Base-by-base conservation (phyloP, 2,888 invertebrate species). In the Agrilus cyanescens region DNA sequence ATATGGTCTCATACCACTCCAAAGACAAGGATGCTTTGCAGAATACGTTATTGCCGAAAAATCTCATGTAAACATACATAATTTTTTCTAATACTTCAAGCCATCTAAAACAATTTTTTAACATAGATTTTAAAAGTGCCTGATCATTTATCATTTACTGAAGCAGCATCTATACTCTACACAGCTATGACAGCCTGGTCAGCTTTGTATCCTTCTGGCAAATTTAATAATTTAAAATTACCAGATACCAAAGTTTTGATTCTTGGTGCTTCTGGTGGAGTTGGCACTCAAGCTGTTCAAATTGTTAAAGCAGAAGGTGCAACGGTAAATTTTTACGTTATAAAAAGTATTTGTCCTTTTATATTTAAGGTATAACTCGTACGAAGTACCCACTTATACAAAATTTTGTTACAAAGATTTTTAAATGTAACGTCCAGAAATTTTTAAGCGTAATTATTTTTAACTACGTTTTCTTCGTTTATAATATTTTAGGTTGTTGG, bases 201-300 rank as follows among this genome's bases (percentile, higher is more conserved):
- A 35, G 85, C 88, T 10, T 65, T 95, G 40, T 75, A 74, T 57
- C 59, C 80, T 25, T 73, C 75, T 32, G 82, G 80, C 29, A 74
- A 74, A 55, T 62, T 75, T 29, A 68, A 52, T 50, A 68, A 66
- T 53, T 71, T 53, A 63, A 66, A 44, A n/a, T 52, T 41, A 32
- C 59, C 58, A 16, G 72, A 75, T 47, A 73, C 70, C 48, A 74
- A 79, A 57, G 77, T 86, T 41, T 72, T 96, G 47, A 76, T 96
- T 49, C 71, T 93, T 49, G 96, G 94, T 3, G 88, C 82, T 34
- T 81, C 93, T 25, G 96, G 96, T 33, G 93, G 93, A 33, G 89
- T 94, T 41, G 95, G 95, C 32, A 82, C 82, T 41, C 71, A 85
- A 50, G 89, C 91, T 42, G 75, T 93, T 57, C 95, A 93, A 70